Evolutionary conservation across 2,888 invertebrate genomes (phyloP), one percentile per base, ranked within the genome.

Genomic region (Reticulitermes lucifugus): DNA sequence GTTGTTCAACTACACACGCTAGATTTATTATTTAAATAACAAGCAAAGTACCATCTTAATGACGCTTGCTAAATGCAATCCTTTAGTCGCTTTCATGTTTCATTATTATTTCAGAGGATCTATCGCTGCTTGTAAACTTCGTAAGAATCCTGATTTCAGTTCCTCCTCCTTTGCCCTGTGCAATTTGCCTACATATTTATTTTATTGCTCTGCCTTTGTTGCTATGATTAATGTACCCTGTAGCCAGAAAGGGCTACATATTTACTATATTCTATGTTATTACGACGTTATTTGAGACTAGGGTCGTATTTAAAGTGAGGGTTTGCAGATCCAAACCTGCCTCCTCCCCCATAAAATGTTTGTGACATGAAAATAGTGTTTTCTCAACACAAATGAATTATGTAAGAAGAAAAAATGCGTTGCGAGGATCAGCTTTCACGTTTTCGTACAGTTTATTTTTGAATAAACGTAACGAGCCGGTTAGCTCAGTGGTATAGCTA

Each of bases 11-110:
- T 73, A 41, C 25, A 70, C 73, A 73, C 65, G 65, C 73, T 73
- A 41, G 35, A 73, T 73, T 14, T 73, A 73, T 73, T 73, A 73
- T 73, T 35, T 41, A 73, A 41, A 29, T 41, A 41, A 73, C 35
- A 73, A 73, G 73, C 73, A 73, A 41, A 73, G 35, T 73, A 25
- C 73, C 35, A 35, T 41, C 73, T 73, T 73, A 73, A 73, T 73
- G 73, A 73, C 21, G 65, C 25, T 65, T 12, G 65, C 65, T 65
- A 65, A 65, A 65, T 65, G 65, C 65, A 65, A 65, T 65, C 65
- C 65, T 65, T 65, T 14, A 65, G 25, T 65, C 65, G 65, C 65
- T 65, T 65, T 65, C 65, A 65, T 65, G 65, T n/a, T 25, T 65
- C 65, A 65, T 65, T 5, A 65, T 65, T 65, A 65, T 65, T 65